Percentiles rank a stretch among this genome's conserved stretches.
These are phyloP conservation scores for Picathartes gymnocephalus DNA, from an alignment of 2,113 vertebrate genomes.

Conservation along the genomic window DNA sequence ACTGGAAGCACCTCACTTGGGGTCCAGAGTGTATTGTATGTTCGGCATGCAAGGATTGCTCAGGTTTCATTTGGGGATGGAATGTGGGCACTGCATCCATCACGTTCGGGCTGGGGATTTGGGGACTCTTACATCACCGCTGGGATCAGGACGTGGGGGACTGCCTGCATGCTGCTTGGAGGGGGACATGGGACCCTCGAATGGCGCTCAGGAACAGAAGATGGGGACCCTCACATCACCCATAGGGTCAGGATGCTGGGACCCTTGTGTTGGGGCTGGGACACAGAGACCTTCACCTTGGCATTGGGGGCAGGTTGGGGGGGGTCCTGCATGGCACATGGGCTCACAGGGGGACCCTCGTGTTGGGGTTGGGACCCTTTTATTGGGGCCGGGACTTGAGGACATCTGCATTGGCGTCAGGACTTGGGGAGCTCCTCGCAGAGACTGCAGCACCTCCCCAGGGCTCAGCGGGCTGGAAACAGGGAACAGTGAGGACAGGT, in stretches of 20 bases:
- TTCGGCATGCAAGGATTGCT: fast-evolving
- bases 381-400: neutral
- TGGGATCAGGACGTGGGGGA: neutral
- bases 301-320: too few species aligned
- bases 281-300: neutral
- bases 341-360: neutral
- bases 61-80: neutral
- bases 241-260: neutral
- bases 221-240: neutral
- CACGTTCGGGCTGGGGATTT: fast-evolving
- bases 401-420: neutral
- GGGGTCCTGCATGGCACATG: neutral
- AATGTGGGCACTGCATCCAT: neutral
- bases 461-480: neutral
- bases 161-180: neutral
- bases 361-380: neutral
- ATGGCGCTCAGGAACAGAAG: neutral
- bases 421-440: fast-evolving
- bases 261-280: neutral
- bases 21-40: fast-evolving
- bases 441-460: fast-evolving
- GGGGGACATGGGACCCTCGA: neutral
- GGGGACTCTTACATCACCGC: neutral
- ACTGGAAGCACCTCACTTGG: neutral
- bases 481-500: neutral